A percentile compares a stretch with the other conserved stretches of the same genome.
phyloP scores from a whole-genome alignment of 2,113 vertebrate genomes.

The Pelodiscus sinensis region DNA sequence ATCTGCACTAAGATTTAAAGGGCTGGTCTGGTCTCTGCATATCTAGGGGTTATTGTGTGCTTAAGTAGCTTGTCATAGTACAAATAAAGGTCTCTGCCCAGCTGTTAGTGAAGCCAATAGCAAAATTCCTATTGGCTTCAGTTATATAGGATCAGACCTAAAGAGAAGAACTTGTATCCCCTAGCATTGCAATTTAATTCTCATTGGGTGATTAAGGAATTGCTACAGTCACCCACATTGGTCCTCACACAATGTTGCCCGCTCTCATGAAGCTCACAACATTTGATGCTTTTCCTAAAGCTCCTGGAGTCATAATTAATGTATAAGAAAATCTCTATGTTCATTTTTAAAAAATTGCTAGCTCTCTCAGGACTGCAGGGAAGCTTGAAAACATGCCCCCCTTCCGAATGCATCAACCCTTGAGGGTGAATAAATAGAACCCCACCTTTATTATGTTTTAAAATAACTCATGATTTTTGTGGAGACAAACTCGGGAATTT shows the following conservation, averaged over 20 bases:
- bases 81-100: not conserved
- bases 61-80: not conserved
- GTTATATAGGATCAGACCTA: not conserved
- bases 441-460: not conserved
- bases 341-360: not conserved
- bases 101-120: not conserved
- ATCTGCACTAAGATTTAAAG: not conserved
- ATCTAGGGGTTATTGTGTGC: not conserved
- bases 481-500: not conserved
- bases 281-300: not conserved
- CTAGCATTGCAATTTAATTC: not conserved
- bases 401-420: not conserved
- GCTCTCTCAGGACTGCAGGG: not conserved
- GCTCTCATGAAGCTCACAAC: not conserved
- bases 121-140: not conserved
- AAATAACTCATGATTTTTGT: not conserved
- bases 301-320: not conserved
- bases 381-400: not conserved
- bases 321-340: not conserved
- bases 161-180: not conserved
- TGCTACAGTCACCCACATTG: not conserved
- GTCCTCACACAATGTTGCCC: not conserved
- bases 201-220: not conserved
- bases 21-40: not conserved
- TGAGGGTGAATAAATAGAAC: not conserved